A percentile compares a stretch with the other conserved stretches of the same genome.
phyloP scores from a whole-genome alignment of 2,797 vertebrate species.

The Darevskia nairensis region DNA sequence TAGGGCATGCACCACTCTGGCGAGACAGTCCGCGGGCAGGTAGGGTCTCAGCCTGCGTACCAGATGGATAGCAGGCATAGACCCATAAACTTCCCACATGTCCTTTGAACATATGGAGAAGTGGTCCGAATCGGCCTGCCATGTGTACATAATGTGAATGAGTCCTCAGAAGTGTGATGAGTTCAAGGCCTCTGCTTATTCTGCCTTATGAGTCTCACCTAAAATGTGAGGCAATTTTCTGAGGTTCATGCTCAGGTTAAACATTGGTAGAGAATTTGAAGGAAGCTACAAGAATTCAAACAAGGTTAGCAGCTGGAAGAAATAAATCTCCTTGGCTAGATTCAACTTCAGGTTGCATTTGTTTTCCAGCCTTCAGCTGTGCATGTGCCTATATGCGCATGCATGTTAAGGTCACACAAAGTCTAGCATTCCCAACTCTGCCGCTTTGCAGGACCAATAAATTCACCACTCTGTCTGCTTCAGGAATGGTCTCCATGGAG shows the following conservation, averaged over 20 bases:
- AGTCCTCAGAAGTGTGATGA: not conserved
- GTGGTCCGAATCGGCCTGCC: not conserved
- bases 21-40: too few species aligned
- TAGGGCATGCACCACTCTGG: too few species aligned
- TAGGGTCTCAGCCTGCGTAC: too few species aligned
- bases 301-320: not conserved
- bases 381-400: not conserved
- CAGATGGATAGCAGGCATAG: too few species aligned
- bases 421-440: slow-evolving; percentile 24
- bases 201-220: not conserved
- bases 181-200: not conserved
- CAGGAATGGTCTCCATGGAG: slow-evolving; percentile 67
- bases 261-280: not conserved
- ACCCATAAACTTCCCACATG: too few species aligned
- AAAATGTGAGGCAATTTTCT: not conserved
- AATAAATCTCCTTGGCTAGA: not conserved
- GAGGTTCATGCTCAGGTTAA: not conserved
- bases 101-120: too few species aligned
- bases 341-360: not conserved
- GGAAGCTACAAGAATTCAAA: not conserved
- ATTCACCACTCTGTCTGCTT: slow-evolving; percentile 52
- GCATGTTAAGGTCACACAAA: slow-evolving; percentile 51
- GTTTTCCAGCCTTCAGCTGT: slow-evolving; percentile 22
- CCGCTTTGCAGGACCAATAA: slow-evolving; percentile 57
- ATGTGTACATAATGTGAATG: not conserved